Percentiles rank a stretch among this genome's conserved stretches.
These are phyloP conservation scores for Drosophila nr. perissopoda DNA, from an alignment of 2,888 invertebrate genomes.

Conservation along the genomic window DNA sequence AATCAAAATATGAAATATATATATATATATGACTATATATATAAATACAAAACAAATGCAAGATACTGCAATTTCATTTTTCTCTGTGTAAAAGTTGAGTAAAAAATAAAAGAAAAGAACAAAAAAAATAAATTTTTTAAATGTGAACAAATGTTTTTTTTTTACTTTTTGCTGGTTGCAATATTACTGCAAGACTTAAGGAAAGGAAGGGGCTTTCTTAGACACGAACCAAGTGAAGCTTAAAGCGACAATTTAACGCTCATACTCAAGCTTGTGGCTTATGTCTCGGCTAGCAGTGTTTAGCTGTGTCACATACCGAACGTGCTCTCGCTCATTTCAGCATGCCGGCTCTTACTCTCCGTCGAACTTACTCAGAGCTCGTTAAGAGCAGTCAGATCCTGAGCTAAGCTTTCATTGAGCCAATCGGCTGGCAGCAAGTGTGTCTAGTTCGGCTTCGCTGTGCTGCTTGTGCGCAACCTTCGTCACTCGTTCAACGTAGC, in stretches of 20 bases:
- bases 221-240: not conserved
- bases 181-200: not conserved
- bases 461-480: conserved; percentile 20
- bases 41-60: conserved; percentile 60
- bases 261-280: conserved; percentile 4
- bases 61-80: conserved; percentile 77
- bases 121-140: conserved; percentile 69
- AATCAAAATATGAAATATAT: conserved; percentile 72
- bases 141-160: conserved; percentile 49
- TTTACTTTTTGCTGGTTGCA: not conserved
- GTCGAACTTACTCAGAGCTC: not conserved
- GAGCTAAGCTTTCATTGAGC: conserved; percentile 25
- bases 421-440: conserved; percentile 41
- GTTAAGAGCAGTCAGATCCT: conserved; percentile 25
- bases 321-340: not conserved
- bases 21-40: conserved; percentile 22
- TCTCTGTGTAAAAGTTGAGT: conserved; percentile 80
- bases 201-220: not conserved
- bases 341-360: conserved; percentile 7
- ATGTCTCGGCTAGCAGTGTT: conserved; percentile 25
- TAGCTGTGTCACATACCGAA: conserved; percentile 31
- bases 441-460: conserved; percentile 49
- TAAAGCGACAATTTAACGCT: not conserved
- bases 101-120: conserved; percentile 52
- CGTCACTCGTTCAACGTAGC: conserved; percentile 48